Evolutionary conservation across 2,888 invertebrate genomes (phyloP).

Genomic region (Phyllotreta striolata): DNA sequence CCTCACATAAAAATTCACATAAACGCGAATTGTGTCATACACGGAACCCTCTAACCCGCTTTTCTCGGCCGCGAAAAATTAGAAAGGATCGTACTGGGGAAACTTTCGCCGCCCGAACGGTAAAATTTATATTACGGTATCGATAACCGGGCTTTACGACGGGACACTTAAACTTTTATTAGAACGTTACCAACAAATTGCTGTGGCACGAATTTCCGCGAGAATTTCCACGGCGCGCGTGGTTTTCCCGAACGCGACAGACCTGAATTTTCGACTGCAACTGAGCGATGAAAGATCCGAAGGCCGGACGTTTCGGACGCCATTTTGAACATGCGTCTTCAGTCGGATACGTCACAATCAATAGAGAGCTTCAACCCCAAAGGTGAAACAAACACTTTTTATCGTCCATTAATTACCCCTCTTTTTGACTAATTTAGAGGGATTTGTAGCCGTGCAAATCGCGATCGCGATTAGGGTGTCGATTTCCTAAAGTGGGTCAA

Average conservation of each 20-base stretch:
- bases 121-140: slow-evolving; percentile 26
- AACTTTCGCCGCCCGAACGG: slow-evolving; percentile 8
- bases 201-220: slow-evolving; percentile 33
- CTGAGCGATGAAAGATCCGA: slow-evolving; percentile 50
- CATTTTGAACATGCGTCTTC: slow-evolving; percentile 58
- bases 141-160: slow-evolving; percentile 33
- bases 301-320: slow-evolving; percentile 51
- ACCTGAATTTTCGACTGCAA: slow-evolving; percentile 45
- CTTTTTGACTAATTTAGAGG: slow-evolving; percentile 21
- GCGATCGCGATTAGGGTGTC: too few relatives aligned
- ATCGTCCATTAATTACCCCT: slow-evolving; percentile 43
- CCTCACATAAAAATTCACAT: slow-evolving; percentile 25
- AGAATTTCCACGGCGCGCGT: slow-evolving; percentile 45
- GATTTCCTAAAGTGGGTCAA: too few relatives aligned
- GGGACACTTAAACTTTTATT: slow-evolving; percentile 28
- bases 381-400: slow-evolving; percentile 45
- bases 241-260: slow-evolving; percentile 41
- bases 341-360: slow-evolving; percentile 58
- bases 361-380: slow-evolving; percentile 52
- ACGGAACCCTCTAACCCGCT: slow-evolving; percentile 8
- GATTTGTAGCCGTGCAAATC: not conserved
- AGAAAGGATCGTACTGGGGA: not conserved
- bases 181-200: slow-evolving; percentile 27
- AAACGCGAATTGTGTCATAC: slow-evolving; percentile 13
- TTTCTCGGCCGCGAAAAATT: slow-evolving; percentile 2